Conservation (phyloP, 1,140 invertebrate genomes). For the Formica selysi region DNA sequence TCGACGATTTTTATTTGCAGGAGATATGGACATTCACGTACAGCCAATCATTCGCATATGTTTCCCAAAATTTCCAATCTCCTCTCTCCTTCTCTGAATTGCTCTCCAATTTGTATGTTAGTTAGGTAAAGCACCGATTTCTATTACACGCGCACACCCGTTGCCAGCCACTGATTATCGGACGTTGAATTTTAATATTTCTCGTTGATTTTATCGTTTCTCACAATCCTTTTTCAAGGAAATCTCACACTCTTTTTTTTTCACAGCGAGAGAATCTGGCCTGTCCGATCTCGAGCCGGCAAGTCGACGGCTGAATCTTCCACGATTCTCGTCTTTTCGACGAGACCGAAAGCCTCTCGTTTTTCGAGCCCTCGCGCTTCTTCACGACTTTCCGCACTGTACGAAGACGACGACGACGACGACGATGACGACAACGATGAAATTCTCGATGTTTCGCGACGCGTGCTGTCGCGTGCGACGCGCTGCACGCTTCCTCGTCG, state of each 20-base stretch:
- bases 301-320: constrained; percentile 24
- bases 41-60: not conserved
- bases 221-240: not conserved
- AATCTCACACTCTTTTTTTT: constrained; percentile 17
- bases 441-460: constrained; percentile 37
- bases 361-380: not conserved
- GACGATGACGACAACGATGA: not conserved
- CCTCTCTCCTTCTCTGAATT: not conserved
- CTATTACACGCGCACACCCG: constrained; percentile 28
- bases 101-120: not conserved
- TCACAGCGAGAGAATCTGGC: not conserved
- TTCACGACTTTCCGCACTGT: not conserved
- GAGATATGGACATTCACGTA: not conserved
- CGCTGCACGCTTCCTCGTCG: constrained; percentile 70
- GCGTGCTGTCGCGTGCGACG: constrained; percentile 67
- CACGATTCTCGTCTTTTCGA: constrained; percentile 20
- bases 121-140: constrained; percentile 29
- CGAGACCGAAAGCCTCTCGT: constrained; percentile 4
- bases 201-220: not conserved
- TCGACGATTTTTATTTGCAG: not conserved
- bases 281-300: not conserved
- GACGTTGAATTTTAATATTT: not conserved
- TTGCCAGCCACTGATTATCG: not conserved
- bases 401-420: not conserved
- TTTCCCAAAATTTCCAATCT: not conserved